Percentiles rank a stretch among this genome's conserved stretches.
Evolutionary conservation across 2,888 invertebrate species (phyloP).

Genomic region (Drosophila gaucha): DNA sequence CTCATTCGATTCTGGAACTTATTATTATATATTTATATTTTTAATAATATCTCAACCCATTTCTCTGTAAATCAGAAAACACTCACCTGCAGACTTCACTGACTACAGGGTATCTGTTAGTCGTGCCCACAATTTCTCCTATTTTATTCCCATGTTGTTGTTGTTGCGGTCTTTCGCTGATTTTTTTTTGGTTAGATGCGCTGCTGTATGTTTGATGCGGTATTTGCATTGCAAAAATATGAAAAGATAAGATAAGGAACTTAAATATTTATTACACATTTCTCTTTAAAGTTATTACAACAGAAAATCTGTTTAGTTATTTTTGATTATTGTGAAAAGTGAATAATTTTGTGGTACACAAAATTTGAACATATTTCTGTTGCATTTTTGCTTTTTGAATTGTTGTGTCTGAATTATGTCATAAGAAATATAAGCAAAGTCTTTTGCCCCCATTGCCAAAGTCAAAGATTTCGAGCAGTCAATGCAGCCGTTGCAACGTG

Average conservation of each 20-base stretch:
- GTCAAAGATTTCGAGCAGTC: not conserved
- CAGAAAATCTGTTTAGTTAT: not conserved
- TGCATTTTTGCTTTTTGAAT: not conserved
- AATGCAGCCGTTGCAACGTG: constrained; percentile 12
- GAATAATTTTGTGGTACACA: too few relatives aligned
- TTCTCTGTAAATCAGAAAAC: too few relatives aligned
- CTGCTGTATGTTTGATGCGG: constrained; percentile 48
- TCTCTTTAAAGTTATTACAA: not conserved
- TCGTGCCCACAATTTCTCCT: too few relatives aligned
- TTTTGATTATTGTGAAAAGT: not conserved
- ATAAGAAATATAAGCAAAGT: too few relatives aligned
- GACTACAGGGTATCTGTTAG: not conserved
- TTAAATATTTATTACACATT: constrained; percentile 31
- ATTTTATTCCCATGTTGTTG: too few relatives aligned
- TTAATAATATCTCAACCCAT: too few relatives aligned
- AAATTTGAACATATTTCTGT: too few relatives aligned
- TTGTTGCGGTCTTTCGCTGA: constrained; percentile 21
- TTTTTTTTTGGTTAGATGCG: constrained; percentile 43
- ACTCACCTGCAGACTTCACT: too few relatives aligned
- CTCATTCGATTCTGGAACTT: too few relatives aligned
- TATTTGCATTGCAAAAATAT: constrained; percentile 49
- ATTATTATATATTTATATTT: too few relatives aligned
- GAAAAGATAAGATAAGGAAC: constrained; percentile 42
- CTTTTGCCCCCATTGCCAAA: not conserved
- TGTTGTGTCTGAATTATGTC: too few relatives aligned